Evolutionary conservation across 2,888 invertebrate species (phyloP).

Genomic region (Eristalis tenax): DNA sequence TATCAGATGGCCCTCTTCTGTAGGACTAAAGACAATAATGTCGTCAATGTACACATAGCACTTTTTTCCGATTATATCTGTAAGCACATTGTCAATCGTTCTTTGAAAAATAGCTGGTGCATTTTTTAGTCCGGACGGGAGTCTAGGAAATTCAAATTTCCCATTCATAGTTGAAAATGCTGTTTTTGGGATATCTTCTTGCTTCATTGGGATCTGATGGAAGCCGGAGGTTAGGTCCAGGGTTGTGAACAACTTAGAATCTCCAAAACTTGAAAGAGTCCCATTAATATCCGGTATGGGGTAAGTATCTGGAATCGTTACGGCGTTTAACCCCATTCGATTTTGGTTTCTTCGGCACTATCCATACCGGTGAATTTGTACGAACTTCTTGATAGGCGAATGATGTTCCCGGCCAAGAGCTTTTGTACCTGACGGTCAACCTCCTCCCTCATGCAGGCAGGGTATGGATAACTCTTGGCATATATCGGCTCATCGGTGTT

Average conservation of each 20-base stretch:
- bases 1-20: too few species aligned
- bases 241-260: conserved; percentile 68
- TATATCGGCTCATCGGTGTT: conserved; percentile 74
- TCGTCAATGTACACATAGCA: too few species aligned
- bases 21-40: too few species aligned
- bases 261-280: conserved; percentile 63
- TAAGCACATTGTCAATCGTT: conserved; percentile 69
- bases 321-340: conserved; percentile 53
- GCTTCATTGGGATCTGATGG: conserved; percentile 60
- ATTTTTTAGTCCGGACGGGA: not conserved
- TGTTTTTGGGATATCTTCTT: not conserved
- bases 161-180: not conserved
- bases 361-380: too few species aligned
- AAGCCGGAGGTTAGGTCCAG: conserved; percentile 71
- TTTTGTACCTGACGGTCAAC: conserved; percentile 75
- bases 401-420: conserved; percentile 75
- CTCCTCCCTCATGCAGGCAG: conserved; percentile 76
- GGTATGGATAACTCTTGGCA: conserved; percentile 77
- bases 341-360: conserved; percentile 69
- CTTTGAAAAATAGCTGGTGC: conserved; percentile 60
- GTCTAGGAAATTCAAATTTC: too few species aligned
- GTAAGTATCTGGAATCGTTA: too few species aligned
- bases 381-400: too few species aligned
- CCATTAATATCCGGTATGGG: conserved; percentile 14
- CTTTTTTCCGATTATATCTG: conserved; percentile 38